Conservation (phyloP, 2,888 invertebrate species). For the Oegoconia quadripuncta region DNA sequence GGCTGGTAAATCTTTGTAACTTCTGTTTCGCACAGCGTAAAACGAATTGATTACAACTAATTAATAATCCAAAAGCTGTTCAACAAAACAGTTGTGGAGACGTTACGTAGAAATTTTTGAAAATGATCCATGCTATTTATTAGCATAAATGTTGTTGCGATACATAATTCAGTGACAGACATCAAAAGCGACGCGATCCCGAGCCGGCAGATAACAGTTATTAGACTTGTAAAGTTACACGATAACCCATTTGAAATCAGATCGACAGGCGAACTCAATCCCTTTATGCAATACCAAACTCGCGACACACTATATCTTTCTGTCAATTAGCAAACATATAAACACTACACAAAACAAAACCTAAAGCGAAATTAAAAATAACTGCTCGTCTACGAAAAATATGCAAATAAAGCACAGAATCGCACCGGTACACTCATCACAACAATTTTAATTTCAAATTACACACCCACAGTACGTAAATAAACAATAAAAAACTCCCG, state of each 20-base stretch:
- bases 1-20: no score
- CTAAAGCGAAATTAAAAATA: constrained; percentile 5
- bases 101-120: background rate
- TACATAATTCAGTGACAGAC: background rate
- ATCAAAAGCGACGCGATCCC: constrained; percentile 1
- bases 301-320: constrained; percentile 19
- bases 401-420: constrained; percentile 10
- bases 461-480: background rate
- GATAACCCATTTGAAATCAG: constrained; percentile 43
- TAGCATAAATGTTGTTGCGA: background rate
- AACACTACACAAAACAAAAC: constrained; percentile 5
- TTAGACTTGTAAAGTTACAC: constrained; percentile 34
- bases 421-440: constrained; percentile 2
- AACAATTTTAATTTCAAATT: background rate
- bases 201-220: constrained; percentile 29
- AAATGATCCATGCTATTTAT: background rate
- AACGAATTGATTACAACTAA: no score
- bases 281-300: constrained; percentile 7
- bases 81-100: no score
- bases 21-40: no score
- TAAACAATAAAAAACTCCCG: constrained; percentile 12
- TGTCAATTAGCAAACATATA: constrained; percentile 17
- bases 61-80: no score
- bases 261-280: constrained; percentile 31
- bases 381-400: background rate